phyloP scores from a whole-genome alignment of 1,140 invertebrate species.

The Sipha flava region DNA sequence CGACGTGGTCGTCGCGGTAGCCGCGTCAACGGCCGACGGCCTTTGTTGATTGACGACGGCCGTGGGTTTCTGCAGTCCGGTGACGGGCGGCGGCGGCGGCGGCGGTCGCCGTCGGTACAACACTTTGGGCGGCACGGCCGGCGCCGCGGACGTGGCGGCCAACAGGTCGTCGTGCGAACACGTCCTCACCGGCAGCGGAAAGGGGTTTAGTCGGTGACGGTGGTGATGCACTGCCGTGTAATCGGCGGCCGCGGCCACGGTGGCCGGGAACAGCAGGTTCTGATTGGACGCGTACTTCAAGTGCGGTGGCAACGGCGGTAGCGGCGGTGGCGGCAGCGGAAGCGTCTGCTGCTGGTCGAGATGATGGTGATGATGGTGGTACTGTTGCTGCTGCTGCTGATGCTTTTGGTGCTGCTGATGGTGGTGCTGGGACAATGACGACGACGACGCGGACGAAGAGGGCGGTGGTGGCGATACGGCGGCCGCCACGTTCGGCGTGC shows the following conservation, averaged over 20 bases:
- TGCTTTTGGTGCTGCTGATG: background rate
- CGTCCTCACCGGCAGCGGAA: constrained; percentile 48
- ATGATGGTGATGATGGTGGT: background rate
- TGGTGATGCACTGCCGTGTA: constrained; percentile 45
- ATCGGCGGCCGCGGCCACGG: constrained; percentile 46
- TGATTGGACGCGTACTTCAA: constrained; percentile 41
- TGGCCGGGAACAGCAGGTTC: constrained; percentile 46
- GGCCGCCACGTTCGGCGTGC: constrained; percentile 59
- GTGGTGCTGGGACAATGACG: background rate
- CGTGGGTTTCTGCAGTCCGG: background rate
- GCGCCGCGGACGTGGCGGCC: constrained; percentile 47
- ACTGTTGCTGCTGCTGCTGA: background rate
- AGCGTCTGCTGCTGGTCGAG: background rate
- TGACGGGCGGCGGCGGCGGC: constrained; percentile 58
- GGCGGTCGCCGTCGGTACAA: constrained; percentile 43
- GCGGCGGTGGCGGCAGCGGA: background rate
- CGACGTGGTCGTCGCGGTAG: constrained; percentile 32
- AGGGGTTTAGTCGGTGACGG: background rate
- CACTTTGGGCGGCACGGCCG: constrained; percentile 13
- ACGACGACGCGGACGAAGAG: background rate
- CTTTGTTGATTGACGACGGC: background rate
- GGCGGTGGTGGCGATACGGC: constrained; percentile 30
- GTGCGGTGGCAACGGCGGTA: constrained; percentile 17
- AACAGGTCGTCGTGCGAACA: constrained; percentile 67
- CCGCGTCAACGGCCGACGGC: background rate